A percentile compares a stretch with the other conserved stretches of the same genome.
phyloP scores from a whole-genome alignment of 2,797 vertebrate genomes.

The Falco concolor region DNA sequence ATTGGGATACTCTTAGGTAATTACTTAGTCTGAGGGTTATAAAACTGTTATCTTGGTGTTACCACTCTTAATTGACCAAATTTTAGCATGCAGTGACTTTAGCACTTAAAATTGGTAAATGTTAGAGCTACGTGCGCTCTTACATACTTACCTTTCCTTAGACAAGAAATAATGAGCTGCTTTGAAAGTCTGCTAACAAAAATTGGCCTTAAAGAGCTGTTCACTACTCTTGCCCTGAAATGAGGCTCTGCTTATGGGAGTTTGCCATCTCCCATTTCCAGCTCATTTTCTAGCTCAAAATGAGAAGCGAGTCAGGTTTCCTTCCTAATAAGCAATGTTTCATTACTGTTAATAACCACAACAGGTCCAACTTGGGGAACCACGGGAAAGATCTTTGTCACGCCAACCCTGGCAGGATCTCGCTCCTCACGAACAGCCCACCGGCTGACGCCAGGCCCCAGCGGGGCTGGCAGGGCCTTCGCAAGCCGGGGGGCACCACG shows the following conservation, averaged over 20 bases:
- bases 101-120: background rate
- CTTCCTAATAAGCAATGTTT: background rate
- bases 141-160: background rate
- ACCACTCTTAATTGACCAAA: background rate
- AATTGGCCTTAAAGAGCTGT: background rate
- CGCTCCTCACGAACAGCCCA: background rate
- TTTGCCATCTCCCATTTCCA: background rate
- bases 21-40: background rate
- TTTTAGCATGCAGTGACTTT: background rate
- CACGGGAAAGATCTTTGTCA: accelerated
- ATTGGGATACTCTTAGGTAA: background rate
- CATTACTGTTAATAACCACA: background rate
- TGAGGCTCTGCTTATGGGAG: background rate
- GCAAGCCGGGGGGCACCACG: background rate
- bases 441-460: accelerated
- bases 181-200: background rate
- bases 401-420: background rate
- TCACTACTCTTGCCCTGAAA: background rate
- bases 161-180: background rate
- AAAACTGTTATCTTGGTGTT: background rate
- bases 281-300: background rate
- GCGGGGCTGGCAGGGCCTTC: background rate
- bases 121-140: background rate
- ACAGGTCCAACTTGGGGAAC: background rate
- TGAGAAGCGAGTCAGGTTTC: accelerated